Conservation (phyloP, 2,113 vertebrate species). For the Dicrurus megarhynchus region DNA sequence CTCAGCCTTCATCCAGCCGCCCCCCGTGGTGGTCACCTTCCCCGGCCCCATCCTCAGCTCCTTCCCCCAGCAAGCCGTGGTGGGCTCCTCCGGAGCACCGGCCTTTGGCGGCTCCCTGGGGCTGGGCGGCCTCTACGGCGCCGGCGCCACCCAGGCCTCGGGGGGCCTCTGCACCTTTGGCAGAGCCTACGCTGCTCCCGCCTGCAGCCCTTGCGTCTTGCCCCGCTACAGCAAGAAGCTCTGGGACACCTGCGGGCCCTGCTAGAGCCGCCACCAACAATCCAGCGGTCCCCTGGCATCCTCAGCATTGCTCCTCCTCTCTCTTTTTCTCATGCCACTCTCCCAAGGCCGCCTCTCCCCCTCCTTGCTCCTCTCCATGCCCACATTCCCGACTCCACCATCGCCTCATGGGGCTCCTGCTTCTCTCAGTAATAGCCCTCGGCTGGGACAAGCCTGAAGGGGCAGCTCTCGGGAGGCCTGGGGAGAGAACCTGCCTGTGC, state of each 20-base stretch:
- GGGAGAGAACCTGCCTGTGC: too few relatives aligned
- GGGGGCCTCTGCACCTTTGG: background rate
- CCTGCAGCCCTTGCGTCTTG: background rate
- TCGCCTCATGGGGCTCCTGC: too few relatives aligned
- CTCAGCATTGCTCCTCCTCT: too few relatives aligned
- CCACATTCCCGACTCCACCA: too few relatives aligned
- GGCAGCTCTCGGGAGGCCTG: too few relatives aligned
- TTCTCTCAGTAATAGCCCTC: too few relatives aligned
- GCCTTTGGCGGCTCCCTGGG: background rate
- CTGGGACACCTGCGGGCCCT: background rate
- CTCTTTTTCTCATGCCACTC: too few relatives aligned
- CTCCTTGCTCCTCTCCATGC: too few relatives aligned
- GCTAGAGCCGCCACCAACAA: background rate
- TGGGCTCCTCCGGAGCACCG: background rate
- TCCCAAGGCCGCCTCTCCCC: too few relatives aligned
- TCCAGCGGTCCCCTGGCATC: too few relatives aligned
- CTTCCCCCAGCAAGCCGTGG: background rate
- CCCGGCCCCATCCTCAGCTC: slow-evolving; percentile 5
- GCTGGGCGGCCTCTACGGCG: background rate
- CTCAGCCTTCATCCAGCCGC: too few relatives aligned
- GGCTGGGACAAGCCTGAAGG: too few relatives aligned
- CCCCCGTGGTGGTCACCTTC: background rate
- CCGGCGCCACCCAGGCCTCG: background rate
- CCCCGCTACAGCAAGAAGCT: background rate
- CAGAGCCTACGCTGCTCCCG: background rate